Evolutionary conservation across 2,797 vertebrate species (phyloP).

Genomic region (Cirrhinus mrigala): DNA sequence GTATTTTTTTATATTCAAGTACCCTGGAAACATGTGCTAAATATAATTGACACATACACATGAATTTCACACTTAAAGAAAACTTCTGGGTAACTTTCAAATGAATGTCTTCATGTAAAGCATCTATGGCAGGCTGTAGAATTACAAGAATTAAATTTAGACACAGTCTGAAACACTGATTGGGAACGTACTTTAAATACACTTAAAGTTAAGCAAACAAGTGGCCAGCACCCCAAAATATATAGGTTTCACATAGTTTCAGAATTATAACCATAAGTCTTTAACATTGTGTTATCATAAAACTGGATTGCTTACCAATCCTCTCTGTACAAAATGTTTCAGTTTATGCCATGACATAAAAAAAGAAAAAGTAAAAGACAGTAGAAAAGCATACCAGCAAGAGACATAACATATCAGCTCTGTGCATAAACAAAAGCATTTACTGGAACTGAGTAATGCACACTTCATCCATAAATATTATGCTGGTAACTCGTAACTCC

Average conservation of each 20-base stretch:
- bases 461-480: neutral
- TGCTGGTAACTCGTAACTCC: neutral
- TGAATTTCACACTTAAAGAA: conserved; percentile 13
- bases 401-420: neutral
- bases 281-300: neutral
- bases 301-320: neutral
- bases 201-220: neutral
- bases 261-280: neutral
- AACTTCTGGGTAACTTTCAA: conserved; percentile 19
- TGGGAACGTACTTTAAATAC: neutral
- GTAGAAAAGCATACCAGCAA: neutral
- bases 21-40: conserved; percentile 26
- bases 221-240: neutral
- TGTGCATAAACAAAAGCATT: neutral
- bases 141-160: neutral
- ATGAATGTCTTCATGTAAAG: neutral
- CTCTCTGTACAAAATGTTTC: conserved; percentile 2
- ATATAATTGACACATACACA: conserved; percentile 9
- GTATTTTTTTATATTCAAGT: neutral
- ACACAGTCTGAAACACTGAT: neutral
- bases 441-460: neutral
- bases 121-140: neutral
- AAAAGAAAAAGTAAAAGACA: too few relatives aligned
- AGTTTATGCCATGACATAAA: neutral
- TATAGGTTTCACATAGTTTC: neutral